These are phyloP conservation scores for Etheostoma perlongum DNA, from an alignment of 2,797 vertebrate genomes.

Conservation along the genomic window DNA sequence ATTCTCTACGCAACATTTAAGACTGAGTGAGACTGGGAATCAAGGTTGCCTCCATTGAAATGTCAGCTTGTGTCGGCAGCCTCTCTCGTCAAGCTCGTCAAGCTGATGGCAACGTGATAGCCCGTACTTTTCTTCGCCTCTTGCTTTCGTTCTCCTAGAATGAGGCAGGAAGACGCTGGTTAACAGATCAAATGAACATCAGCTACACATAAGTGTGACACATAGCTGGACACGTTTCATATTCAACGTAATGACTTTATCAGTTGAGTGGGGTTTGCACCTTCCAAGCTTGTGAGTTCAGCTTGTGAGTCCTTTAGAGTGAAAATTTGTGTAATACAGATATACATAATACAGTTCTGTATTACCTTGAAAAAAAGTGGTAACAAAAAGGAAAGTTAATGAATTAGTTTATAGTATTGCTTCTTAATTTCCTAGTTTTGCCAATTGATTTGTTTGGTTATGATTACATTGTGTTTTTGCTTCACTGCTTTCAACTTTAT, in stretches of 20 bases:
- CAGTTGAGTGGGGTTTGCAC: conserved; percentile 17
- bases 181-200: conserved; percentile 54
- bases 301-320: conserved; percentile 11
- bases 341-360: background rate
- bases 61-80: conserved; percentile 64
- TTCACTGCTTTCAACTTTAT: background rate
- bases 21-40: conserved; percentile 9
- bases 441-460: background rate
- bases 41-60: conserved; percentile 63
- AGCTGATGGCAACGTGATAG: conserved; percentile 59
- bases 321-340: conserved; percentile 8
- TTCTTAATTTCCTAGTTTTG: background rate
- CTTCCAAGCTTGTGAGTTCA: conserved; percentile 11
- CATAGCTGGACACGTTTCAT: conserved; percentile 28
- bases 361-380: conserved; percentile 9
- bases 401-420: background rate
- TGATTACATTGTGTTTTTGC: background rate
- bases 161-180: conserved; percentile 25
- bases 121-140: conserved; percentile 26
- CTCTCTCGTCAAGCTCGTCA: conserved; percentile 51
- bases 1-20: conserved; percentile 26
- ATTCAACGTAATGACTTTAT: conserved; percentile 38
- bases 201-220: conserved; percentile 19
- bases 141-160: conserved; percentile 44
- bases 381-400: background rate